Conservation (phyloP, 2,888 invertebrate genomes). For the Melanotus villosus region DNA sequence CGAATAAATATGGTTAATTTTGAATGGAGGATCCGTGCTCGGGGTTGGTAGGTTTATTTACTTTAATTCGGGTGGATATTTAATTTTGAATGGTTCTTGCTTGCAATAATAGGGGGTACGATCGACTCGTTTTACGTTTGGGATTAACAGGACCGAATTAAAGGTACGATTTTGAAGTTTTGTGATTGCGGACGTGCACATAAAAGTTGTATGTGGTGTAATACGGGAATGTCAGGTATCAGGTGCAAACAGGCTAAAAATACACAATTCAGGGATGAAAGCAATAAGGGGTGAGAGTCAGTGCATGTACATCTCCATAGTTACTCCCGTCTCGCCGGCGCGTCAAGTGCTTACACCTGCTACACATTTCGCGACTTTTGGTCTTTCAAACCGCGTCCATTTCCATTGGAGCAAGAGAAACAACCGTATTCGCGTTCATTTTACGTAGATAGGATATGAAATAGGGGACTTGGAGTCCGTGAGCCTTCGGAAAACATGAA, state of each 20-base stretch:
- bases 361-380: constrained; percentile 43
- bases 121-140: no score
- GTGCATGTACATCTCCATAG: constrained; percentile 60
- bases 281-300: constrained; percentile 42
- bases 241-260: constrained; percentile 38
- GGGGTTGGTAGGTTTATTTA: background rate
- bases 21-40: background rate
- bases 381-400: constrained; percentile 39
- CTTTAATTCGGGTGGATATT: background rate
- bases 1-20: constrained; percentile 4
- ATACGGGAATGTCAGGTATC: constrained; percentile 16
- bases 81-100: background rate
- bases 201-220: background rate
- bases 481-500: constrained; percentile 52
- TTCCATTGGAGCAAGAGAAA: constrained; percentile 46
- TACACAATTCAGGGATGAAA: constrained; percentile 33
- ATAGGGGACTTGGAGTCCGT: constrained; percentile 50
- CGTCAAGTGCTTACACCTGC: constrained; percentile 42
- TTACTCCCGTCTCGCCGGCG: constrained; percentile 55
- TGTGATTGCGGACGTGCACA: background rate
- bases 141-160: no score
- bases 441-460: constrained; percentile 34
- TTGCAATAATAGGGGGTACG: background rate
- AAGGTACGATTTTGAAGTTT: no score
- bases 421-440: constrained; percentile 37